These are phyloP conservation scores for Lycaon pictus DNA, from an alignment of 2,113 vertebrate genomes.

Conservation along the genomic window DNA sequence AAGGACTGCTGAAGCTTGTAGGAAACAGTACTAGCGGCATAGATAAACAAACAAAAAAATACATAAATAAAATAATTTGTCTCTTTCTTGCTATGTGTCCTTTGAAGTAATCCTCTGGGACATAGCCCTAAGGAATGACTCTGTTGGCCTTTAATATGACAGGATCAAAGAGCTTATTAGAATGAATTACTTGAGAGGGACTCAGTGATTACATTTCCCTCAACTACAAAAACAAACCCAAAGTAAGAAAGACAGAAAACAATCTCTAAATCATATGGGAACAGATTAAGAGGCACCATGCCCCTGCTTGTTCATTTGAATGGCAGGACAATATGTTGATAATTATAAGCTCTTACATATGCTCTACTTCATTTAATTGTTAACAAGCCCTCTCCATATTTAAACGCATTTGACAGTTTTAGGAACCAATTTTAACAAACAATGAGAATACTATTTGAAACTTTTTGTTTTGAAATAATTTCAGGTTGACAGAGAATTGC, in stretches of 20 bases:
- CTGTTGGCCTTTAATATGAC: slow-evolving; percentile 34
- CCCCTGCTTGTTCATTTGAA: not conserved
- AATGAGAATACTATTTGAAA: not conserved
- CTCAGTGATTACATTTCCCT: slow-evolving; percentile 28
- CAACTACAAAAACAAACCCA: slow-evolving; percentile 64
- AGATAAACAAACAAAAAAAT: not conserved
- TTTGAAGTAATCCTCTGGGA: slow-evolving; percentile 58
- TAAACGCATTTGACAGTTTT: slow-evolving; percentile 20
- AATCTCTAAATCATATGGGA: slow-evolving; percentile 17
- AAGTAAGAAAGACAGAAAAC: slow-evolving; percentile 53
- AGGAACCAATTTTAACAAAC: not conserved
- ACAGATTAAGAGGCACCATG: not conserved
- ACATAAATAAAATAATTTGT: not conserved
- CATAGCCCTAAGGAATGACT: not conserved
- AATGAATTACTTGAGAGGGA: slow-evolving; percentile 65
- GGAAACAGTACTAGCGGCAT: not conserved
- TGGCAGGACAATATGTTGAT: slow-evolving; percentile 21
- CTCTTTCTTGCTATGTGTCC: not conserved
- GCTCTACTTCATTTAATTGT: not conserved
- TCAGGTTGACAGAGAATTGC: not conserved
- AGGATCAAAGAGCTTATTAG: slow-evolving; percentile 57
- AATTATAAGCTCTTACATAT: slow-evolving; percentile 40
- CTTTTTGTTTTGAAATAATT: slow-evolving; percentile 50
- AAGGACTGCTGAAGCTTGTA: not conserved
- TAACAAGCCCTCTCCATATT: slow-evolving; percentile 7